These are phyloP conservation scores for Eledone cirrhosa DNA, from an alignment of 2,888 invertebrate genomes.

Conservation along the genomic window DNA sequence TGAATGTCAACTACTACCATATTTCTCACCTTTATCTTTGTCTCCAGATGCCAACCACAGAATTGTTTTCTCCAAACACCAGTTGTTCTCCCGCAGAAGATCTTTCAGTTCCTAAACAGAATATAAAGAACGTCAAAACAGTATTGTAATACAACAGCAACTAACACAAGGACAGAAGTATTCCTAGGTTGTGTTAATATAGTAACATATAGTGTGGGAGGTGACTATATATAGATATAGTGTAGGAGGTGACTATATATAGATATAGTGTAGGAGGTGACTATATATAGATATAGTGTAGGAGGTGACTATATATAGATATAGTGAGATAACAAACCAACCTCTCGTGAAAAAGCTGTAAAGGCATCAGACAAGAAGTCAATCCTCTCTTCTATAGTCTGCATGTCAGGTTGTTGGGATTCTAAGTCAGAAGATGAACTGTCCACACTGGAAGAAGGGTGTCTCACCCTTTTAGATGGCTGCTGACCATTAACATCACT, in stretches of 20 bases:
- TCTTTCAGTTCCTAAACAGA: constrained; percentile 41
- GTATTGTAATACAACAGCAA: too few species aligned
- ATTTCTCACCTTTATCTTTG: constrained; percentile 31
- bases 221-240: too few species aligned
- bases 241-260: too few species aligned
- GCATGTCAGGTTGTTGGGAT: constrained; percentile 6
- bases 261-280: too few species aligned
- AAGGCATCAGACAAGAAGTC: constrained; percentile 23
- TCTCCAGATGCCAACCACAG: constrained; percentile 36
- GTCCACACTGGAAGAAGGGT: background rate
- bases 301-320: too few species aligned
- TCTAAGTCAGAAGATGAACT: background rate
- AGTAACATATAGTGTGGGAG: too few species aligned
- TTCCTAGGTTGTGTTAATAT: too few species aligned
- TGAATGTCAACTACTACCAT: too few species aligned
- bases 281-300: too few species aligned
- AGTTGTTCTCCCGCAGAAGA: constrained; percentile 41
- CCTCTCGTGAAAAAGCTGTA: constrained; percentile 21
- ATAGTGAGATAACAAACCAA: too few species aligned
- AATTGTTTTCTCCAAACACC: constrained; percentile 46
- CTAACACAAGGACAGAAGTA: too few species aligned
- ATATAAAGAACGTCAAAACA: too few species aligned
- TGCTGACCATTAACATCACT: background rate
- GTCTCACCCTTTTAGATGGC: background rate
- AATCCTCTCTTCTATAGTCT: constrained; percentile 21